Evolutionary conservation across 2,113 vertebrate genomes (phyloP), one percentile per base, ranked within the genome.

Genomic region (Cathartes aura): DNA sequence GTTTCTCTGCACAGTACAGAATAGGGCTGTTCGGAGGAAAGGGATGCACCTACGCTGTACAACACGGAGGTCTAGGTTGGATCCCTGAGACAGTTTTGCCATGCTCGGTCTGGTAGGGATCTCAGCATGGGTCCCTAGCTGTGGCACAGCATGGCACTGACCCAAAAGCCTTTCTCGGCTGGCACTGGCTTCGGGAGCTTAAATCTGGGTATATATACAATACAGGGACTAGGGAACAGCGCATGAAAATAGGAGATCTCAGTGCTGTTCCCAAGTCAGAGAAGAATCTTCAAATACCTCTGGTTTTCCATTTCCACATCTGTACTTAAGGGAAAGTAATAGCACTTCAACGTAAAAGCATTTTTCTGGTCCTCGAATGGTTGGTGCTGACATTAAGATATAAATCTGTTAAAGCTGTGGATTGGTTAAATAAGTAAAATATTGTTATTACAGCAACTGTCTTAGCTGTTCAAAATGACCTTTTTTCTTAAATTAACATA

Each of bases 401-500:
- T 64, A 85, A 96, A 91, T 88, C 45, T 94, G 42, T 73, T 94
- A 60, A 84, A 90, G n/a, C 18, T 87, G 71, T 73, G 45, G 38
- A 90, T 36, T 91, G 62, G 43, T 96, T 94, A 84, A 96, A 92
- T 82, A 96, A 91, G 60, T 89, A 85, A 89, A 94, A 91, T 90
- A 86, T 34, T 79, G 30, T 82, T 92, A 79, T 70, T 90, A 72
- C 63, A 85, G 42, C 47, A 83, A 71, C 24, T 87, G 24, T 85
- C 71, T 64, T 76, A 91, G 48, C 81, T 91, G 70, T 68, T 90
- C 32, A 87, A 60, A 93, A 76, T 92, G 2, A 73, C 53, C 36
- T 90, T 93, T 89, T 94, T 91, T 45, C 58, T 89, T 89, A 72
- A 93, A 91, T 89, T 93, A 82, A 78, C 50, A 38, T 17, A 58